These are phyloP conservation scores for Aphodius sticticus DNA, from an alignment of 2,888 invertebrate species.

Conservation along the genomic window DNA sequence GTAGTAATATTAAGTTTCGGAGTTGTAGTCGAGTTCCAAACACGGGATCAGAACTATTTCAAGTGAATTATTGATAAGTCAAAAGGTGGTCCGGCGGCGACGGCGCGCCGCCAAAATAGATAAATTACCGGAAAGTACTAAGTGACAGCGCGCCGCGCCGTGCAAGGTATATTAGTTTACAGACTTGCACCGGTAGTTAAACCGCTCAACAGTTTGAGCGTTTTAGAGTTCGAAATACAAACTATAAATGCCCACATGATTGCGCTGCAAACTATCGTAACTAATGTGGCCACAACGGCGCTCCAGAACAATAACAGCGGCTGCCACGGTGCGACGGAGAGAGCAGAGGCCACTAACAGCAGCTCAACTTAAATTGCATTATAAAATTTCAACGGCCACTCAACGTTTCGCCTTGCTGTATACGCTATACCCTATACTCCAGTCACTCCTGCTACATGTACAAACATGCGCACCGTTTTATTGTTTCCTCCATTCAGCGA, in stretches of 20 bases:
- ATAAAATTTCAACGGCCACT: conserved; percentile 22
- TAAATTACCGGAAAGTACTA: neutral
- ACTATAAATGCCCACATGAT: conserved; percentile 25
- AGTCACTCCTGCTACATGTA: conserved; percentile 9
- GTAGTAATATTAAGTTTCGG: neutral
- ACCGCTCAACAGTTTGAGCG: conserved; percentile 14
- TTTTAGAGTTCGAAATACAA: conserved; percentile 19
- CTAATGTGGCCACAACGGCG: conserved; percentile 11
- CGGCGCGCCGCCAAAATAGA: neutral
- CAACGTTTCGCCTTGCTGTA: conserved; percentile 7
- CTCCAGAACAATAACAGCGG: neutral
- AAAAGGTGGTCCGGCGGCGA: neutral
- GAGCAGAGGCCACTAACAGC: conserved; percentile 4
- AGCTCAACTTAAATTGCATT: conserved; percentile 21
- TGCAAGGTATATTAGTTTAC: conserved; percentile 10
- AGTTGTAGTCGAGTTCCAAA: neutral
- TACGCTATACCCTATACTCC: neutral
- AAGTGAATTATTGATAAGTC: neutral
- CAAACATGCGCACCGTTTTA: conserved; percentile 20
- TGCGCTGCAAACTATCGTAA: conserved; percentile 25
- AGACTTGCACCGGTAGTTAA: conserved; percentile 6
- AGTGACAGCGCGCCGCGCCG: neutral
- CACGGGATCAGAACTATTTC: neutral
- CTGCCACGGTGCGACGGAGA: neutral
- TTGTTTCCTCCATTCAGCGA: conserved; percentile 18